Evolutionary conservation across 1,140 invertebrate genomes (phyloP).

Genomic region (Pseudomyrmex dendroicus): DNA sequence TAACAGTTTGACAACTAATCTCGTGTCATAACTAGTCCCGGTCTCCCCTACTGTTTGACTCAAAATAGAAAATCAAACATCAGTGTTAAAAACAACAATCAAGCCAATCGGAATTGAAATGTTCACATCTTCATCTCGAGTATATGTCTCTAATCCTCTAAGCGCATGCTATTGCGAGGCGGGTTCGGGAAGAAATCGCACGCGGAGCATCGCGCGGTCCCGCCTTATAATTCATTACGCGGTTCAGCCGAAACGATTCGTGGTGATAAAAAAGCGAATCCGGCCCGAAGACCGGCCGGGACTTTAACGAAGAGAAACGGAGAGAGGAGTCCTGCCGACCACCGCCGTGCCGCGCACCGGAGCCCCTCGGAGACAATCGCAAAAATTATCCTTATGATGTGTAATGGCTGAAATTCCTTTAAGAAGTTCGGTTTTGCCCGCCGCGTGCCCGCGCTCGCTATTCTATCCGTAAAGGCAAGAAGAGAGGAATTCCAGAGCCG

Average conservation of each 20-base stretch:
- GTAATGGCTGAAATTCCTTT: slow-evolving; percentile 83
- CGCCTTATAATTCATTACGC: slow-evolving; percentile 79
- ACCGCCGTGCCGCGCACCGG: slow-evolving; percentile 11
- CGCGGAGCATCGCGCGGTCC: slow-evolving; percentile 49
- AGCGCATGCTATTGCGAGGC: neutral
- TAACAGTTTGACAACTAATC: no score
- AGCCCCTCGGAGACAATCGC: slow-evolving; percentile 78
- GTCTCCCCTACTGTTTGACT: no score
- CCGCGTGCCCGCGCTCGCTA: slow-evolving; percentile 66
- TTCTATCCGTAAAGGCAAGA: slow-evolving; percentile 77
- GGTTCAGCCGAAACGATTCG: slow-evolving; percentile 74
- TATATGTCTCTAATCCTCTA: neutral
- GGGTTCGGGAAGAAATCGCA: slow-evolving; percentile 38
- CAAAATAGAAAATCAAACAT: no score
- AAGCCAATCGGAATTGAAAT: neutral
- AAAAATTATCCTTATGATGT: slow-evolving; percentile 83
- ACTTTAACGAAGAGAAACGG: slow-evolving; percentile 73
- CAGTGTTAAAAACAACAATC: neutral
- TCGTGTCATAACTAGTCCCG: no score
- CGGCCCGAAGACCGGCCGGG: slow-evolving; percentile 19
- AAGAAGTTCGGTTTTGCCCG: slow-evolving; percentile 64
- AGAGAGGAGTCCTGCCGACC: neutral
- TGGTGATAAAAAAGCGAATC: slow-evolving; percentile 72
- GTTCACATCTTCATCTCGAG: neutral
- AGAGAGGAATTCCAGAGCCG: slow-evolving; percentile 80